Evolutionary conservation across 1,140 invertebrate genomes (phyloP).

Genomic region (Caerostris extrusa): DNA sequence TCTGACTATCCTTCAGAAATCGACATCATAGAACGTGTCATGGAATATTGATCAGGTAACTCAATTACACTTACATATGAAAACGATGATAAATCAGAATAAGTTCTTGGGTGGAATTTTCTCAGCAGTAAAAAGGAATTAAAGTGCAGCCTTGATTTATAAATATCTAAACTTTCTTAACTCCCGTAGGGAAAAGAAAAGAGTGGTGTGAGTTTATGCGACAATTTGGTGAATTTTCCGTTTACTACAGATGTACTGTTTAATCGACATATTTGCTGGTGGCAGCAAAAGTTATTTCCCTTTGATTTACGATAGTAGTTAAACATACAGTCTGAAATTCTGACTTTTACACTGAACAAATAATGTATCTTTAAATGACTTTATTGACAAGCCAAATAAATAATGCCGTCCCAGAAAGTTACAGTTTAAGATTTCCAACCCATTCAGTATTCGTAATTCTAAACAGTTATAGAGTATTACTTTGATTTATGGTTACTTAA

Average conservation of each 20-base stretch:
- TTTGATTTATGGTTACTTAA: neutral
- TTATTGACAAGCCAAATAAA: neutral
- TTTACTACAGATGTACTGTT: neutral
- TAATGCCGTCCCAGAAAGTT: neutral
- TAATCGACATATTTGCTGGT: neutral
- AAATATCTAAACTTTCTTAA: neutral
- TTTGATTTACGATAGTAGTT: neutral
- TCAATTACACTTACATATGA: constrained; percentile 40
- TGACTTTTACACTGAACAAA: neutral
- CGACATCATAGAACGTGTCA: constrained; percentile 30
- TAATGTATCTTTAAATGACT: neutral
- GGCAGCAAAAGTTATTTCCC: neutral
- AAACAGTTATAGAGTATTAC: neutral
- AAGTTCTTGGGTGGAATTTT: neutral
- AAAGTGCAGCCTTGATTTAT: neutral
- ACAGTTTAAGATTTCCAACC: neutral
- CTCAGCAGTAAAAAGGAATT: constrained; percentile 6
- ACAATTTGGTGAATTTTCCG: neutral
- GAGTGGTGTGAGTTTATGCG: neutral
- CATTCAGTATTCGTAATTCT: neutral
- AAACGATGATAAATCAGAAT: constrained; percentile 29
- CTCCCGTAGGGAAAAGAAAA: neutral
- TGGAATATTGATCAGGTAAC: constrained; percentile 21
- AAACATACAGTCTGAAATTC: neutral
- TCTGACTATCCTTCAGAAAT: constrained; percentile 30